Base-by-base conservation (phyloP, 2,888 invertebrate species). In the Allolobophora icterica region DNA sequence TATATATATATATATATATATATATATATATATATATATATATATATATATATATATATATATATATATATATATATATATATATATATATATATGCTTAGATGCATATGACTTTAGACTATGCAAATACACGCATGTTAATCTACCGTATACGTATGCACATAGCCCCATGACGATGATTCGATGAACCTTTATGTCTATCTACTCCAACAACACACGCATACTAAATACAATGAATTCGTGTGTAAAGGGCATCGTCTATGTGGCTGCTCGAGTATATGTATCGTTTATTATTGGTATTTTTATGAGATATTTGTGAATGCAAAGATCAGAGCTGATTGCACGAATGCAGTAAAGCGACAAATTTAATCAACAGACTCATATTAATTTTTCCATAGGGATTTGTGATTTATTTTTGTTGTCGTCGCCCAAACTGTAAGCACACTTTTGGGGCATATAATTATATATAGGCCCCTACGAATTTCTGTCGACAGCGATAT, bases 311-410 rank as follows among this genome's bases (percentile, higher is more conserved):
- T 71, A n/a, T n/a, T 71, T 71, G 71, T n/a, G 30, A n/a, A 71
- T 71, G 52, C 13, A 52, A 52, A 52, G 21, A 52, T 52, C 52
- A 52, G 24, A 24, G 52, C 52, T 52, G 52, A 52, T 52, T 52
- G 71, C 19, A n/a, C n/a, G 71, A 71, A n/a, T n/a, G 71, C n/a
- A 71, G n/a, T 71, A 71, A 71, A n/a, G 71, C 71, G 71, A n/a
- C 71, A 30, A 71, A 30, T 71, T 71, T 71, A 71, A 71, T 71
- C 71, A 71, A 71, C 71, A 5, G 71, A 71, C 71, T 71, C 11
- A 71, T 71, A 71, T 71, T 52, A n/a, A 71, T 30, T 71, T 71
- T 71, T 11, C 30, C 30, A n/a, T 30, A 71, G 71, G 71, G 71
- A 71, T n/a, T 71, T n/a, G 1, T 71, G 71, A 71, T 71, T n/a